A percentile compares a stretch with the other conserved stretches of the same genome.
These are phyloP conservation scores for Felis chaus DNA, from an alignment of 2,113 vertebrate species.

Conservation along the genomic window DNA sequence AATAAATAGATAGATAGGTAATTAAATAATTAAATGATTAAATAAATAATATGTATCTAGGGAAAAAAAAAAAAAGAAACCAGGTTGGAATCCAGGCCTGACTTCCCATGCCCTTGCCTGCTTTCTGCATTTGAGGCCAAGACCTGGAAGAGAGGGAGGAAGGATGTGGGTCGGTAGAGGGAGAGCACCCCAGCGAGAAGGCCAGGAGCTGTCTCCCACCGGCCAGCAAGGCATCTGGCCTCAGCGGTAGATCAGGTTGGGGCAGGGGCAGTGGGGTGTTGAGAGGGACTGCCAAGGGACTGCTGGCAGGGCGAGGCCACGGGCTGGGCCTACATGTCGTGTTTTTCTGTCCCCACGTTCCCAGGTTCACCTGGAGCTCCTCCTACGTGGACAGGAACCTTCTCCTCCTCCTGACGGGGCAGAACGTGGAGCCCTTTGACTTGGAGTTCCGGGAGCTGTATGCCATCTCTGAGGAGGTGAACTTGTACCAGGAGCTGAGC, in stretches of 20 bases:
- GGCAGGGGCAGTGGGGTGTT: accelerated
- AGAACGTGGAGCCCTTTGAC: conserved; percentile 94
- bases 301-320: accelerated
- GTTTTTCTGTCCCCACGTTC: conserved; percentile 2
- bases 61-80: not conserved
- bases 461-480: conserved; percentile 92
- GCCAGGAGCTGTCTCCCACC: accelerated
- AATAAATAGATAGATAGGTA: too few relatives aligned
- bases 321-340: not conserved
- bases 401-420: conserved; percentile 93
- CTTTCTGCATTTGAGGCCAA: not conserved
- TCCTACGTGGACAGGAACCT: conserved; percentile 94
- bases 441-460: conserved; percentile 95
- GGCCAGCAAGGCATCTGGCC: not conserved
- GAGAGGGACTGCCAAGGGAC: too few relatives aligned
- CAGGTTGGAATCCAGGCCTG: not conserved
- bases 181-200: accelerated
- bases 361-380: conserved; percentile 94
- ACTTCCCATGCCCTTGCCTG: not conserved
- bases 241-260: too few relatives aligned
- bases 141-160: too few relatives aligned
- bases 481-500: conserved; percentile 90
- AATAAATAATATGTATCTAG: too few relatives aligned
- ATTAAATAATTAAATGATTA: too few relatives aligned
- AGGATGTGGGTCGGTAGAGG: not conserved